A percentile compares a stretch with the other conserved stretches of the same genome.
phyloP scores from a whole-genome alignment of 2,888 invertebrate species.

The Cheilosia scutellata region DNA sequence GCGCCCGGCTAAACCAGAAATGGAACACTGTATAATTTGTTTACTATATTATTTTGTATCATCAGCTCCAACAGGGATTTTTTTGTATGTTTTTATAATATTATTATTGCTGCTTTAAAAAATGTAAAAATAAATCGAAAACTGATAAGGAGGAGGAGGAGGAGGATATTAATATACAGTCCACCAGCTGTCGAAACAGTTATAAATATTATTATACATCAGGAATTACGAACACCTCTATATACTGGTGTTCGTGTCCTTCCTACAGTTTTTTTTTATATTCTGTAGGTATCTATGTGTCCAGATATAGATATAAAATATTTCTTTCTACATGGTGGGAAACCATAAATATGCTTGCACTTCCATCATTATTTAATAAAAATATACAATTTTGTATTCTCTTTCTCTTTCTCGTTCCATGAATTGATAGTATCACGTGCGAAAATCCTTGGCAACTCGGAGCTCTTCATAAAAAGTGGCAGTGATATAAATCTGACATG shows the following conservation, averaged over 20 bases:
- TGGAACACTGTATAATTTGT: too few relatives aligned
- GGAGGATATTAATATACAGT: too few relatives aligned
- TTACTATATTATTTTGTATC: too few relatives aligned
- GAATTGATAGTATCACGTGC: conserved; percentile 91
- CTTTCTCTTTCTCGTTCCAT: conserved; percentile 34
- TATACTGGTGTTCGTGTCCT: not conserved
- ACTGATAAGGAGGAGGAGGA: too few relatives aligned
- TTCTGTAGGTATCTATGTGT: not conserved
- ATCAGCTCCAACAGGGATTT: too few relatives aligned
- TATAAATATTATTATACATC: conserved; percentile 4
- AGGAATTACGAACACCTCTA: not conserved
- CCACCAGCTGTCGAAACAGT: too few relatives aligned
- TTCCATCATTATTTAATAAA: conserved; percentile 68
- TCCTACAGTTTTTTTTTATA: not conserved
- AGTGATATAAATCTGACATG: conserved; percentile 97
- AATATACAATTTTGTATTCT: conserved; percentile 57
- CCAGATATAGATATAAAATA: not conserved
- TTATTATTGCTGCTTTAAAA: too few relatives aligned
- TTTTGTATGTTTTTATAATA: too few relatives aligned
- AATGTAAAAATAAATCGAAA: too few relatives aligned
- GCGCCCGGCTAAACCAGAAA: too few relatives aligned
- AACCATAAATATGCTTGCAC: conserved; percentile 58
- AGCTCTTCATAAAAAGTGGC: conserved; percentile 95
- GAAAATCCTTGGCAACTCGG: conserved; percentile 93
- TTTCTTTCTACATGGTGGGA: not conserved